Evolutionary conservation across 2,113 vertebrate genomes (phyloP).

Genomic region (Calidris pygmaea): DNA sequence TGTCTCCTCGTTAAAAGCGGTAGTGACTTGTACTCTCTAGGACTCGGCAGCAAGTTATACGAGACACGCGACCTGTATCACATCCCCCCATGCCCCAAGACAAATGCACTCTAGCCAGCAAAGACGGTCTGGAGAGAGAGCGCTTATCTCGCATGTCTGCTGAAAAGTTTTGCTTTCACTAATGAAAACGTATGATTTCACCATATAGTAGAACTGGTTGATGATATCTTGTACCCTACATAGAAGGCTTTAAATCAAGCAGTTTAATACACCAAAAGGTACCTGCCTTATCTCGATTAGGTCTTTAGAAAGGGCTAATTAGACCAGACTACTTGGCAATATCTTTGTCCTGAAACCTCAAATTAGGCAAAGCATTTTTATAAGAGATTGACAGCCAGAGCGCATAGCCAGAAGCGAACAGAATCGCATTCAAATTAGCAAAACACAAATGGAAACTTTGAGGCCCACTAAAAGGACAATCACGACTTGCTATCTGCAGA

Average conservation of each 20-base stretch:
- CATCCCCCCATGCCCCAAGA: not conserved
- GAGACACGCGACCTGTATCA: accelerated
- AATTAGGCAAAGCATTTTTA: not conserved
- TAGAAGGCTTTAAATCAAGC: not conserved
- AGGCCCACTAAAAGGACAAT: not conserved
- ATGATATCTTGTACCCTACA: not conserved
- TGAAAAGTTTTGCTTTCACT: not conserved
- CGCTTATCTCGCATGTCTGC: not conserved
- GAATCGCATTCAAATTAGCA: not conserved
- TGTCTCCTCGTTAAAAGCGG: not conserved
- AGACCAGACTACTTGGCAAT: not conserved
- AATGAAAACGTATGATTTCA: not conserved
- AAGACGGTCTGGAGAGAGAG: not conserved
- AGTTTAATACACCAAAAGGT: not conserved
- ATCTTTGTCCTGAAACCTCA: not conserved
- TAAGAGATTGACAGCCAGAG: not conserved
- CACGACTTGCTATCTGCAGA: not conserved
- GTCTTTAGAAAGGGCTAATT: not conserved
- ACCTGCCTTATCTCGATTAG: not conserved
- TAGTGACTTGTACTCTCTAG: not conserved
- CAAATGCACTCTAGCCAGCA: not conserved
- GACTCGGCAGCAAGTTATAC: not conserved
- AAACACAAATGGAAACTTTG: not conserved
- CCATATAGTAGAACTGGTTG: not conserved
- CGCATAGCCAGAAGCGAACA: not conserved